Base-by-base conservation (phyloP, 2,888 invertebrate genomes). In the Lithophane socia region DNA sequence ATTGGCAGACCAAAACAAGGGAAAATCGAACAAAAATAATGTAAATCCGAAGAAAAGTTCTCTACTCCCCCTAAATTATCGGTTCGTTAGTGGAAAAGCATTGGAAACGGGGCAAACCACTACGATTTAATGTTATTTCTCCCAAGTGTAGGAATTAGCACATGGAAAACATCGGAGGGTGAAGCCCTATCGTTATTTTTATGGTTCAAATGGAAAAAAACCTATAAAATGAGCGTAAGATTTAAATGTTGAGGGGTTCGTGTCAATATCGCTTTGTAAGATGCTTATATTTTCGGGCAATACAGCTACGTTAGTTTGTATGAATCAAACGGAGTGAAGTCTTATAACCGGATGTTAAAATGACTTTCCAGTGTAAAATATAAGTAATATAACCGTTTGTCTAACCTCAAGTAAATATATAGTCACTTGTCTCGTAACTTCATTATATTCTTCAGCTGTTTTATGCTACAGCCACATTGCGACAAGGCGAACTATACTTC, bases 71-170 rank as follows among this genome's bases (percentile, higher is more conserved):
- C 88, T 93, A 92, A 93, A 92, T 93, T 94, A 95, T 94, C 92
- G 93, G 94, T 95, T 95, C 94, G 95, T 95, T 95, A 95, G 93
- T 87, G 88, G 90, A 87, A 91, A 93, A 94, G 94, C 93, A 93
- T 94, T 90, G 91, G 90, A 86, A 92, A 88, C 84, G 88, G 85
- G 49, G 84, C 78, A 77, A 78, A 56, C 84, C 88, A 88, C 85
- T 85, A 92, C 93, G 93, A 95, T 95, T 95, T 95, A 96, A 94
- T 94, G 95, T 95, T 95, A 95, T 96, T 94, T 94, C 94, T 95
- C 96, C 95, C 95, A 90, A 92, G 95, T 91, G 95, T 89, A 92
- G 88, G 93, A 93, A 96, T 95, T 95, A 96, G 92, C 94, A 95
- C 95, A 93, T 93, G 92, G 92, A 93, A 93, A 93, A 93, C 92